Evolutionary conservation across 2,113 vertebrate genomes (phyloP).

Genomic region (Lethenteron reissneri): DNA sequence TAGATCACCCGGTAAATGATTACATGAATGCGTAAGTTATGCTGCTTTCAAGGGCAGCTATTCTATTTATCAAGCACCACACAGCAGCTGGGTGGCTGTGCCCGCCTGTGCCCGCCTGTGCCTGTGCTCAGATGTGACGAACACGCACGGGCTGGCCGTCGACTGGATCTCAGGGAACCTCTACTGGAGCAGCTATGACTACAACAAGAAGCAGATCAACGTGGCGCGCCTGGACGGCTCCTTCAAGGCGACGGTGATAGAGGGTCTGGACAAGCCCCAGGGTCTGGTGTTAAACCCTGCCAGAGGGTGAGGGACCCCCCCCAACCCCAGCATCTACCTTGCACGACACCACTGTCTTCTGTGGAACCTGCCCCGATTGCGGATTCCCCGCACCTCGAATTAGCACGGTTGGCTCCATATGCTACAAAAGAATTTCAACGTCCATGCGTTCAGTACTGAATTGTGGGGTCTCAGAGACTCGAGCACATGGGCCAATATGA

Average conservation of each 20-base stretch:
- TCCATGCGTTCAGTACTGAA: neutral
- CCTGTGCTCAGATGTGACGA: constrained; percentile 46
- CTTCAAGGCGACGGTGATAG: constrained; percentile 86
- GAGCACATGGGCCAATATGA: too few relatives aligned
- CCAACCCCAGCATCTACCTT: too few relatives aligned
- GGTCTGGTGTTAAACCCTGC: constrained; percentile 71
- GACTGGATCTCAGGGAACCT: constrained; percentile 94
- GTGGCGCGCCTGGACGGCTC: constrained; percentile 81
- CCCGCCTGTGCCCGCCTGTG: too few relatives aligned
- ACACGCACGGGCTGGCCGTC: constrained; percentile 70
- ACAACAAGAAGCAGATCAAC: constrained; percentile 92
- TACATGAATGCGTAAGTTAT: too few relatives aligned
- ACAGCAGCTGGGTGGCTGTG: too few relatives aligned
- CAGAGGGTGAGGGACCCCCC: constrained; percentile 40
- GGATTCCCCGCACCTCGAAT: neutral
- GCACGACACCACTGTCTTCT: constrained; percentile 10
- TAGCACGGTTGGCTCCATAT: neutral
- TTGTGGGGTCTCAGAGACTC: neutral
- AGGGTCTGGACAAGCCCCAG: constrained; percentile 73
- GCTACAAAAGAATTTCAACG: neutral
- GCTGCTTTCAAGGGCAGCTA: too few relatives aligned
- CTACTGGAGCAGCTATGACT: constrained; percentile 91
- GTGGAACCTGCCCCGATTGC: constrained; percentile 1
- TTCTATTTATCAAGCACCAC: too few relatives aligned
- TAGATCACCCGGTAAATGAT: too few relatives aligned